These are phyloP conservation scores for Microctonus brassicae DNA, from an alignment of 2,888 invertebrate genomes.

Conservation along the genomic window DNA sequence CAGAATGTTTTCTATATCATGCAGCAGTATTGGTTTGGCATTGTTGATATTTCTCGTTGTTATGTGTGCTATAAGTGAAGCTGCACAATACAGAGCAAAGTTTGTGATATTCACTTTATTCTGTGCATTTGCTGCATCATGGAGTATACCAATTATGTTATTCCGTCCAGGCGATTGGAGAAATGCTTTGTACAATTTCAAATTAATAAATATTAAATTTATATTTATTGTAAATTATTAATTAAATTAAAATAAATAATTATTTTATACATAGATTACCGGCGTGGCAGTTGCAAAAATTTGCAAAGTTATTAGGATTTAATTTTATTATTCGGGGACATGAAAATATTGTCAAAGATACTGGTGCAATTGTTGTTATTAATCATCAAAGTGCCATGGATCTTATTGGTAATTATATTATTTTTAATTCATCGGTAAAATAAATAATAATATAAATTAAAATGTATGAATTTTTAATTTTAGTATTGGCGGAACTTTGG, in stretches of 20 bases:
- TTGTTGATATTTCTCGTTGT: slow-evolving; percentile 57
- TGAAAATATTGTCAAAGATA: slow-evolving; percentile 81
- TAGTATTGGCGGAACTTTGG: slow-evolving; percentile 83
- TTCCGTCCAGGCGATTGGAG: slow-evolving; percentile 79
- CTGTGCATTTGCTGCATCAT: slow-evolving; percentile 75
- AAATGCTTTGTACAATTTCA: slow-evolving; percentile 82
- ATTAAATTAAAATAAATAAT: slow-evolving; percentile 37
- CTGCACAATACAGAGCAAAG: slow-evolving; percentile 81
- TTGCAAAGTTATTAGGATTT: slow-evolving; percentile 77
- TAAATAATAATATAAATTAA: background rate
- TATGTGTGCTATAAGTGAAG: slow-evolving; percentile 72
- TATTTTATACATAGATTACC: slow-evolving; percentile 74
- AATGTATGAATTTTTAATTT: background rate
- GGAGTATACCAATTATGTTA: slow-evolving; percentile 83
- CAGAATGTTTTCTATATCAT: slow-evolving; percentile 60
- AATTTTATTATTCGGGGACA: slow-evolving; percentile 80
- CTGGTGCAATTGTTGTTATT: slow-evolving; percentile 84
- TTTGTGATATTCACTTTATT: slow-evolving; percentile 76
- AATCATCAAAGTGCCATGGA: slow-evolving; percentile 93
- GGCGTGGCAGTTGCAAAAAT: slow-evolving; percentile 75
- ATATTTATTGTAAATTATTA: background rate
- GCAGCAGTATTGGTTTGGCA: slow-evolving; percentile 56
- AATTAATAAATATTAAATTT: background rate
- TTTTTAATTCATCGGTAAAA: background rate
- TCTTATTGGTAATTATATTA: slow-evolving; percentile 76